Base-by-base conservation (phyloP, 2,888 invertebrate species). In the Alitta virens region DNA sequence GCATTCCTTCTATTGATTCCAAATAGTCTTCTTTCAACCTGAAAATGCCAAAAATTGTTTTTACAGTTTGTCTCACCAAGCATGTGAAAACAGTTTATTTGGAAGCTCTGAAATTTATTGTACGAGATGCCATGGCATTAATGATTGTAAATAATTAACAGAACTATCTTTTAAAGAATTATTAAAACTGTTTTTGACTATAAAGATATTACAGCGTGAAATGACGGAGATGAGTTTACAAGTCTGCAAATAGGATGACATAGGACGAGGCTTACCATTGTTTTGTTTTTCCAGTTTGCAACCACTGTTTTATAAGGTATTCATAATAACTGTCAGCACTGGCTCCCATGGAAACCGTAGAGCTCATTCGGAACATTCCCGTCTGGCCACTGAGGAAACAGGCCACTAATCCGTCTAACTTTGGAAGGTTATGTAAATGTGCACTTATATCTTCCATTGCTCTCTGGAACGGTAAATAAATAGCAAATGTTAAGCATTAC, bases 311-410 rank as follows among this genome's bases (percentile, higher is more conserved):
- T 2, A 99, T 85, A 66, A 99, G 85, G 83, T 99, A 99, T 82
- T 99, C 99, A 80, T 99, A 99, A 83, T 98, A 99, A 75, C 94
- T 95, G 82, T 99, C 99, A 0, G 95, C 95, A 51, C 98, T 86
- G 0, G 98, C 98, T 0, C 99, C 99, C 16, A 98, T 85, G 0
- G 98, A 97, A 62, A 99, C 92, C 0, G 95, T 93, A 0, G 93
- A 89, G 73, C 90, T 90, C 16, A 89, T 88, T 53, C 94, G 84
- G 78, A 97, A 96, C 42, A 89, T 87, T 0, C 0, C 99, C 0
- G 91, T 91, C 75, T 91, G 90, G 0, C 97, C 92, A 81, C 93
- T 96, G 66, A 99, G 94, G 82, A 94, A 98, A 80, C 98, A 97
- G 25, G 97, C 96, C 71, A 99, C 97, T 60, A 99, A 85, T 2